Base-by-base conservation (phyloP, 2,113 vertebrate species). In the Talpa occidentalis region DNA sequence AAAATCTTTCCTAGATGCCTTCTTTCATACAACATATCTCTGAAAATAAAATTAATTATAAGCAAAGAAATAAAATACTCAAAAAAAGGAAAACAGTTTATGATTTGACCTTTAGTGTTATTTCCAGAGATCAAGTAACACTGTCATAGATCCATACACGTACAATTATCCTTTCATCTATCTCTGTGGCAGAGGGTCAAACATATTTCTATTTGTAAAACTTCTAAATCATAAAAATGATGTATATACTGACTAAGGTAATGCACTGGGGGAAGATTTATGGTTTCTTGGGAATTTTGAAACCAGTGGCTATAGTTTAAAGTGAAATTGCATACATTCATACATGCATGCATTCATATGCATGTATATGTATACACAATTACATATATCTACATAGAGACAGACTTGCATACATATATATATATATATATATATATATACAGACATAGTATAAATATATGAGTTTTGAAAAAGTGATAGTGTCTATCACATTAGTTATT, bases 31-130 rank as follows among this genome's bases (percentile, higher is more conserved):
- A 81, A n/a, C 3, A 44, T 24, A 28, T 42, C 52, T 79, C 62
- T 93, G 52, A 32, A 59, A 19, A 77, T 78, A 21, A 85, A 94
- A 95, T 91, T 84, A 86, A 93, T 83, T 87, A 88, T 5, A 87
- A 10, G 52, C 10, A 74, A 86, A 95, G n/a, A 73, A 88, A 91
- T 69, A 92, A 28, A 74, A 95, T 89, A 94, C 47, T 60, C 44
- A 66, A 67, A 54, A 93, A 92, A 62, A 54, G 7, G 9, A 76
- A 93, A 54, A 35, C n/a, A 2, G 32, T 40, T 60, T 64, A 87
- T 49, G 32, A 70, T 19, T 44, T 84, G 73, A 82, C 44, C 28
- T 56, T 90, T 26, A 93, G 28, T 40, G 21, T 62, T 72, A 54
- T 83, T 92, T 80, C 56, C 91, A 77, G 76, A 89, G 35, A 80